These are phyloP conservation scores for Scrobipalpa costella DNA, from an alignment of 2,888 invertebrate species.

Conservation along the genomic window DNA sequence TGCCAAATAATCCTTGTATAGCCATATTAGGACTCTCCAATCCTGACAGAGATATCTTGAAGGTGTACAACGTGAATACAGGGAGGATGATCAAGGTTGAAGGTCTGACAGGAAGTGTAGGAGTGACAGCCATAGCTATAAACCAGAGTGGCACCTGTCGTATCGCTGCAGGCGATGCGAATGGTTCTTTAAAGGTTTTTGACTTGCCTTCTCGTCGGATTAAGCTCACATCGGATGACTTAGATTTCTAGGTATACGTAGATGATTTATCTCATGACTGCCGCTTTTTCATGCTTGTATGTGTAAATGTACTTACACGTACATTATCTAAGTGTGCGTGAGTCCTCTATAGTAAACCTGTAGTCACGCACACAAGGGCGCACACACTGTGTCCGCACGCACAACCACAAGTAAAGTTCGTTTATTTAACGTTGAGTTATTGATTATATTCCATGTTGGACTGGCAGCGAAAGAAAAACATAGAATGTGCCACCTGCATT, in stretches of 20 bases:
- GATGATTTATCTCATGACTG: too few species aligned
- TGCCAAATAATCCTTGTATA: constrained; percentile 52
- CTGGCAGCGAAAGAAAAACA: too few species aligned
- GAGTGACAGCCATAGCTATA: constrained; percentile 50
- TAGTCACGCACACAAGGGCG: too few species aligned
- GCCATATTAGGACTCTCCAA: constrained; percentile 50
- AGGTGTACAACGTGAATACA: constrained; percentile 51
- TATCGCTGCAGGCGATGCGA: constrained; percentile 57
- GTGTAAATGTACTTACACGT: too few species aligned
- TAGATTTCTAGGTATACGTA: constrained; percentile 38
- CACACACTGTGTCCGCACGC: too few species aligned
- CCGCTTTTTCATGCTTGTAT: too few species aligned
- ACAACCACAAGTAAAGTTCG: too few species aligned
- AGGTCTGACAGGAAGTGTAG: constrained; percentile 43
- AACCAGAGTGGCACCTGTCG: constrained; percentile 44
- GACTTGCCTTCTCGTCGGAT: constrained; percentile 60
- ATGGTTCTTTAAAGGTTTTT: constrained; percentile 55
- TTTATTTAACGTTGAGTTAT: too few species aligned
- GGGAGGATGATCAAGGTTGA: constrained; percentile 50
- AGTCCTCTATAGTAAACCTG: too few species aligned
- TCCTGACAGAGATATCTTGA: constrained; percentile 37
- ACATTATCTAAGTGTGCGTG: too few species aligned
- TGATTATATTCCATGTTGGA: too few species aligned
- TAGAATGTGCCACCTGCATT: too few species aligned
- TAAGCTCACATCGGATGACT: constrained; percentile 46